Percentiles rank a stretch among this genome's conserved stretches.
These are phyloP conservation scores for Pachypsylla venusta DNA, from an alignment of 1,140 invertebrate genomes.

Conservation along the genomic window DNA sequence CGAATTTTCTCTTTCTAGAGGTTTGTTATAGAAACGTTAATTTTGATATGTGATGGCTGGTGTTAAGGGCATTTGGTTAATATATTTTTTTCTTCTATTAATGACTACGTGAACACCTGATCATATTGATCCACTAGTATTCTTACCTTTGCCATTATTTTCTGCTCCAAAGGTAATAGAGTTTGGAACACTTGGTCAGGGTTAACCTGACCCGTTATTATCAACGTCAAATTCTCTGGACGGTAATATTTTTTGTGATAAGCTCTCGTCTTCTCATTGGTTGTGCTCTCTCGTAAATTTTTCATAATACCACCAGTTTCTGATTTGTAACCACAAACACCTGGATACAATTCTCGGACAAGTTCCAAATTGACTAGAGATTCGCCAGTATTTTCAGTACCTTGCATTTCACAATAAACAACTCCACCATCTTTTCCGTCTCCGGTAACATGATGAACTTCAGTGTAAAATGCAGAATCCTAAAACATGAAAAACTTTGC, in stretches of 20 bases:
- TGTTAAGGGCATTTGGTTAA: too few relatives aligned
- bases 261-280: slow-evolving; percentile 59
- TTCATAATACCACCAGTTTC: slow-evolving; percentile 69
- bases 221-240: slow-evolving; percentile 74
- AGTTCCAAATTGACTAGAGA: slow-evolving; percentile 42
- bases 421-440: slow-evolving; percentile 80
- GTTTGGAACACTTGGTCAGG: slow-evolving; percentile 58
- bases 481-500: too few relatives aligned
- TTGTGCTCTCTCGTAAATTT: slow-evolving; percentile 66
- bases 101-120: too few relatives aligned
- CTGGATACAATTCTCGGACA: slow-evolving; percentile 54
- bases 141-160: slow-evolving; percentile 55
- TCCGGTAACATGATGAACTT: slow-evolving; percentile 81
- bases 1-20: too few relatives aligned
- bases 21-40: too few relatives aligned
- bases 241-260: slow-evolving; percentile 80
- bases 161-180: slow-evolving; percentile 55
- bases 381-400: slow-evolving; percentile 64
- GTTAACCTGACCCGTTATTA: slow-evolving; percentile 67
- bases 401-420: slow-evolving; percentile 89
- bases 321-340: slow-evolving; percentile 65
- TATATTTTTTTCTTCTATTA: too few relatives aligned
- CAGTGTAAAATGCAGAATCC: slow-evolving; percentile 68
- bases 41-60: too few relatives aligned
- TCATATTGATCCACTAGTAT: too few relatives aligned